Base-by-base conservation (phyloP, 2,888 invertebrate species). In the Orthosia gracilis region DNA sequence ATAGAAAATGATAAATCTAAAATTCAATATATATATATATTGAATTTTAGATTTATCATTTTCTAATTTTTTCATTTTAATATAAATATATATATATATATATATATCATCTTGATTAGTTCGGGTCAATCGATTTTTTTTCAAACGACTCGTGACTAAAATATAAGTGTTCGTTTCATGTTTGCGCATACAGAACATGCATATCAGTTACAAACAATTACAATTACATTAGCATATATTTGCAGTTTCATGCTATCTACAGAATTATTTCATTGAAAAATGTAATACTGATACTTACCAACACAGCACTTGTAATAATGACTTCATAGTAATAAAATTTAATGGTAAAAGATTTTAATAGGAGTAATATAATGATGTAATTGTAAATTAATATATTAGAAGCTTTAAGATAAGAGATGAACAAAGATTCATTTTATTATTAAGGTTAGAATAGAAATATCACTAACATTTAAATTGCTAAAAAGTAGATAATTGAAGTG, bases 171-270 rank as follows among this genome's bases (percentile, higher is more conserved):
- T 54, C 5, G n/a, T 59, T 47, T 59, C 66, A 55, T 64, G 64
- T 78, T 78, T 54, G 15, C 47, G 13, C 21, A 63, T 55, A 50
- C 55, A 67, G 57, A 83, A 57, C 67, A 65, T 31, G 67, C 40
- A 49, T 73, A 83, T 80, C 80, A 66, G 62, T 80, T 64, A 62
- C 84, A 79, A 54, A 52, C 73, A 68, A 68, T 61, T 67, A 68
- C 73, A 57, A 15, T 54, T 45, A 18, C 4, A 79, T 80, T 80
- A 63, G 80, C 80, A 83, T 80, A 72, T 18, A 72, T 79, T 83
- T 72, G 67, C 40, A 83, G n/a, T 80, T 83, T 67, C 47, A 45
- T 72, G 83, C 13, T 62, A 45, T 18, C 21, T 21, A 55, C 23
- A 45, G 65, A 21, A 62, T 23, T 52, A 47, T 59, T 82, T 54